phyloP scores from a whole-genome alignment of 2,113 vertebrate genomes.

The Crotalus viridis region DNA sequence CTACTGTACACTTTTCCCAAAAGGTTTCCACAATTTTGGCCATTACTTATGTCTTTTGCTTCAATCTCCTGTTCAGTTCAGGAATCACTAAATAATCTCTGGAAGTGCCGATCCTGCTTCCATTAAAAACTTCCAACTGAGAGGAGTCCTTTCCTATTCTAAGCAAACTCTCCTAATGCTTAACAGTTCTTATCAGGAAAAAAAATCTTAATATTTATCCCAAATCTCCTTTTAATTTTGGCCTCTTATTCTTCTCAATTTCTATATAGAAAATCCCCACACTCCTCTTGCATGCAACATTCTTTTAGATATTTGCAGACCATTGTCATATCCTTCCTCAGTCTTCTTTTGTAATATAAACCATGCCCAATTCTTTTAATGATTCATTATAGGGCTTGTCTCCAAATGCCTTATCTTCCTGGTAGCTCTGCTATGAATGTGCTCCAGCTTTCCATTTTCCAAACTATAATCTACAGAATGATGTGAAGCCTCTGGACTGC shows the following conservation, averaged over 20 bases:
- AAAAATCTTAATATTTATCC: background rate
- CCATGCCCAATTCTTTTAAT: background rate
- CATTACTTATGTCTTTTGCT: background rate
- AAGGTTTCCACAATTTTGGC: too few relatives aligned
- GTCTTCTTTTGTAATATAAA: background rate
- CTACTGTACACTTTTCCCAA: too few relatives aligned
- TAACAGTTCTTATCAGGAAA: background rate
- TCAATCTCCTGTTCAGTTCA: background rate
- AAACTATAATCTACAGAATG: background rate
- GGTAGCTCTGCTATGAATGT: background rate
- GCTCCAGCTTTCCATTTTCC: background rate
- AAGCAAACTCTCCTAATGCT: background rate
- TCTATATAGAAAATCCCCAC: background rate
- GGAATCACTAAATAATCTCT: background rate
- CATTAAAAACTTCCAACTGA: background rate
- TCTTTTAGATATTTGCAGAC: background rate
- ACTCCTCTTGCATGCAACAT: background rate
- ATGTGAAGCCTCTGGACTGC: background rate
- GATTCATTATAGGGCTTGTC: background rate
- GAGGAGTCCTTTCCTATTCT: background rate
- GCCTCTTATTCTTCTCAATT: background rate
- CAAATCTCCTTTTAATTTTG: background rate
- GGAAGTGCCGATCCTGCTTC: background rate
- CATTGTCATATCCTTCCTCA: background rate
- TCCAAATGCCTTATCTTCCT: background rate